Conservation (phyloP, 2,888 invertebrate species). For the Trichogramma dendrolimi region DNA sequence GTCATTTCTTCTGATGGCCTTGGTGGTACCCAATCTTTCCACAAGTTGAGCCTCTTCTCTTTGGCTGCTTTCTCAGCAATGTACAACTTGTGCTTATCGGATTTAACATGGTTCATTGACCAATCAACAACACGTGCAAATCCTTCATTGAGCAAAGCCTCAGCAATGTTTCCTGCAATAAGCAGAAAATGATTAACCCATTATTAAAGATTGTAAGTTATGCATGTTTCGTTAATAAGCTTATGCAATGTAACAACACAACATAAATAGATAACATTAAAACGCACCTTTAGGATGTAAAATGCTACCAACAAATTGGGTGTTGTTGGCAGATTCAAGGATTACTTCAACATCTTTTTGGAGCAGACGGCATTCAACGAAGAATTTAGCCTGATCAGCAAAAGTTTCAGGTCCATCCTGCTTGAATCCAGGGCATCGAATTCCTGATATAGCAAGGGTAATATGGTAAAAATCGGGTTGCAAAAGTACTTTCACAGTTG, state of each 20-base stretch:
- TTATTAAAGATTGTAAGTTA: not conserved
- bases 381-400: constrained; percentile 90
- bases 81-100: constrained; percentile 77
- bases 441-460: constrained; percentile 93
- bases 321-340: constrained; percentile 87
- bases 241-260: not conserved
- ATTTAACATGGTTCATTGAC: constrained; percentile 79
- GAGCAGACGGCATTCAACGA: constrained; percentile 84
- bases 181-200: constrained; percentile 5
- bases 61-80: constrained; percentile 84
- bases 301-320: constrained; percentile 90
- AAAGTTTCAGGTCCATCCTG: constrained; percentile 69
- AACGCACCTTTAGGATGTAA: constrained; percentile 73
- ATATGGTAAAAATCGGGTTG: constrained; percentile 87
- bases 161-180: constrained; percentile 78
- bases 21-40: constrained; percentile 85
- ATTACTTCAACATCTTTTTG: constrained; percentile 88
- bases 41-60: constrained; percentile 78
- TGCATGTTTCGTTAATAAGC: not conserved
- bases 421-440: constrained; percentile 75
- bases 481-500: constrained; percentile 87
- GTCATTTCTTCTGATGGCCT: constrained; percentile 72
- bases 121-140: constrained; percentile 92
- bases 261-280: not conserved
- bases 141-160: constrained; percentile 81